A percentile compares a stretch with the other conserved stretches of the same genome.
Conservation (phyloP, 1,140 invertebrate genomes). For the Drosophila mojavensis region DNA sequence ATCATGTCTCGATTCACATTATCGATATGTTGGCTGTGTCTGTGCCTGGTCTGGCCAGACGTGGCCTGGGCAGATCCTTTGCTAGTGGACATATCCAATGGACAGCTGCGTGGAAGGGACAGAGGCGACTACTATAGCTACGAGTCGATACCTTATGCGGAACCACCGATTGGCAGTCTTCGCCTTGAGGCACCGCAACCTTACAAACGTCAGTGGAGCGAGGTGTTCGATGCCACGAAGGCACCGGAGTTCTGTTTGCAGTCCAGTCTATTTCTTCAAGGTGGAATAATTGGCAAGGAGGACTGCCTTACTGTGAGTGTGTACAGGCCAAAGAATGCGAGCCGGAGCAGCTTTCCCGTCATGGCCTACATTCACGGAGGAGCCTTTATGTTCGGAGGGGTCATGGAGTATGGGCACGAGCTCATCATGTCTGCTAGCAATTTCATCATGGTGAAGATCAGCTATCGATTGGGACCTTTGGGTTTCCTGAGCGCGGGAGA, state of each 20-base stretch:
- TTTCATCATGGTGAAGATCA: slow-evolving; percentile 87
- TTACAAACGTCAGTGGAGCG: slow-evolving; percentile 32
- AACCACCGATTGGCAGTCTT: slow-evolving; percentile 22
- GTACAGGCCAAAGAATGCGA: slow-evolving; percentile 64
- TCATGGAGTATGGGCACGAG: slow-evolving; percentile 82
- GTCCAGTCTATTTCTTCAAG: slow-evolving; percentile 41
- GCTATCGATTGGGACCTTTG: slow-evolving; percentile 87
- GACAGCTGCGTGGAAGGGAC: slow-evolving; percentile 24
- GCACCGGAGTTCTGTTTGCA: slow-evolving; percentile 40
- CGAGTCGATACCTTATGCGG: slow-evolving; percentile 35
- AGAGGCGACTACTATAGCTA: slow-evolving; percentile 21
- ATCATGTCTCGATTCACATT: slow-evolving; percentile 1
- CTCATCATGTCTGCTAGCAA: slow-evolving; percentile 86
- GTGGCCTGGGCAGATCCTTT: slow-evolving; percentile 20
- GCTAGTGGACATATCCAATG: slow-evolving; percentile 19
- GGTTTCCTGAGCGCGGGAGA: slow-evolving; percentile 87
- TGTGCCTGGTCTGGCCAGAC: neutral
- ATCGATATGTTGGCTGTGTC: neutral
- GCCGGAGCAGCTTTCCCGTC: slow-evolving; percentile 72
- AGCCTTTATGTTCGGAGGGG: slow-evolving; percentile 84
- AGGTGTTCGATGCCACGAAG: slow-evolving; percentile 13
- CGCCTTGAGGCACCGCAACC: slow-evolving; percentile 32
- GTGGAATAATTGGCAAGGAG: slow-evolving; percentile 55
- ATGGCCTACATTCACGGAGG: slow-evolving; percentile 85
- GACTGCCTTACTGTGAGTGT: slow-evolving; percentile 83